phyloP scores from a whole-genome alignment of 2,113 vertebrate genomes.

The Corythornis vintsioides region DNA sequence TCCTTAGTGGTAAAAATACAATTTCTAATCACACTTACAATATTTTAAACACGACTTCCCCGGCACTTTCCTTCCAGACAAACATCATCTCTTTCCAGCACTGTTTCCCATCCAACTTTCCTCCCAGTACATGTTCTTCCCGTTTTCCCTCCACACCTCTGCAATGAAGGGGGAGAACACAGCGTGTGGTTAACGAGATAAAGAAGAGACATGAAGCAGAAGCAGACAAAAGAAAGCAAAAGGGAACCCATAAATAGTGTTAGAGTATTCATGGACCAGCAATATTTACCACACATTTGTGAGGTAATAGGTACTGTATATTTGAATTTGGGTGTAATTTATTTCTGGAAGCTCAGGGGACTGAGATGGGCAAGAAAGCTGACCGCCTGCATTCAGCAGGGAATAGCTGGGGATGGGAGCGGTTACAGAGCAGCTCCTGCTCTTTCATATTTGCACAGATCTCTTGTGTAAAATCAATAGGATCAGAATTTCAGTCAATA shows the following conservation, averaged over 20 bases:
- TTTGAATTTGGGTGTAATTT: slow-evolving; percentile 17
- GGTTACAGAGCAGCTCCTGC: neutral
- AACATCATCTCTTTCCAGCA: neutral
- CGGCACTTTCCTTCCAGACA: neutral
- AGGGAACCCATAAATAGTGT: neutral
- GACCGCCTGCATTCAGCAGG: neutral
- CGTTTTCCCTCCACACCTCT: neutral
- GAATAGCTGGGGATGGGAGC: neutral
- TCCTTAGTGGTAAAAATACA: neutral
- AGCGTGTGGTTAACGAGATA: accelerated
- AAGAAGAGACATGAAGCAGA: neutral
- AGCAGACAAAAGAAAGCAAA: neutral
- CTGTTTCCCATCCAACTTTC: neutral
- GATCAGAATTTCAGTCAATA: slow-evolving; percentile 61
- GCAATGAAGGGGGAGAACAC: neutral
- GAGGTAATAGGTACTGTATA: neutral
- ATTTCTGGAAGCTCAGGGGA: neutral
- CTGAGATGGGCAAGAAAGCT: neutral
- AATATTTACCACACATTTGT: neutral
- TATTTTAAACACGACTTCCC: neutral
- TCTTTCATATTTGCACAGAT: neutral
- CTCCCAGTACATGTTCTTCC: neutral
- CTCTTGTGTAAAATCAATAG: slow-evolving; percentile 38
- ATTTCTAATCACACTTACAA: neutral
- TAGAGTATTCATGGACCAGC: neutral